phyloP scores from a whole-genome alignment of 37 sponge, comb jelly and placozoan species.

The Bolinopsis microptera region DNA sequence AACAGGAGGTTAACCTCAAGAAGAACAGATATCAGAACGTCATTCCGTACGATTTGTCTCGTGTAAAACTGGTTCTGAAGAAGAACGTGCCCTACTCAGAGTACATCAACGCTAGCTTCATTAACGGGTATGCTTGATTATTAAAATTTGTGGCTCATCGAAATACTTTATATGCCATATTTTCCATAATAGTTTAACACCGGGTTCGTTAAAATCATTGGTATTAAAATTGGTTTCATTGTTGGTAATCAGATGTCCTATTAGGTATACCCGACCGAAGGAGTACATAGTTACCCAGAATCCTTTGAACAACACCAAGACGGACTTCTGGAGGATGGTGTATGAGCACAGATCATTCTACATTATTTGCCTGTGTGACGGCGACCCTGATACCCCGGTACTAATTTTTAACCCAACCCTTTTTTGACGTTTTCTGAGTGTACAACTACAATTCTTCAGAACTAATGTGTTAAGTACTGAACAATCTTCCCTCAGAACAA shows the following conservation, averaged over 20 bases:
- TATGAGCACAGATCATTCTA: background rate
- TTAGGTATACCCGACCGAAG: slow-evolving; percentile 60
- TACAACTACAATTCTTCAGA: no score
- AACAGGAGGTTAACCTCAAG: slow-evolving; percentile 5
- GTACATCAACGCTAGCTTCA: slow-evolving; percentile 62
- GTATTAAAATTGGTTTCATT: no score
- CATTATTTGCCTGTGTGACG: slow-evolving; percentile 61
- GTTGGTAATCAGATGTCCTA: no score
- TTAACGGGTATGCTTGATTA: slow-evolving; percentile 63
- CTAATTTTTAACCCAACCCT: background rate
- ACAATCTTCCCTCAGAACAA: background rate
- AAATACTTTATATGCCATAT: no score
- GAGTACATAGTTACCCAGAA: slow-evolving; percentile 66
- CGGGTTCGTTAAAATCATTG: no score
- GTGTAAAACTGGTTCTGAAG: slow-evolving; percentile 36
- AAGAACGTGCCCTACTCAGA: background rate
- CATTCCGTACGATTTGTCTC: slow-evolving; percentile 37
- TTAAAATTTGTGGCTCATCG: no score
- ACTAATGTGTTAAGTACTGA: background rate
- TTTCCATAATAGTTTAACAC: no score
- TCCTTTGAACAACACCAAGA: background rate
- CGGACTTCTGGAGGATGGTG: slow-evolving; percentile 59
- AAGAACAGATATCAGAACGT: slow-evolving; percentile 53
- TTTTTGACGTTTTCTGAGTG: no score
- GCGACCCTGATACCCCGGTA: slow-evolving; percentile 53